Evolutionary conservation across 2,888 invertebrate species (phyloP), one percentile per base, ranked within the genome.

Genomic region (Colostygia pectinataria): DNA sequence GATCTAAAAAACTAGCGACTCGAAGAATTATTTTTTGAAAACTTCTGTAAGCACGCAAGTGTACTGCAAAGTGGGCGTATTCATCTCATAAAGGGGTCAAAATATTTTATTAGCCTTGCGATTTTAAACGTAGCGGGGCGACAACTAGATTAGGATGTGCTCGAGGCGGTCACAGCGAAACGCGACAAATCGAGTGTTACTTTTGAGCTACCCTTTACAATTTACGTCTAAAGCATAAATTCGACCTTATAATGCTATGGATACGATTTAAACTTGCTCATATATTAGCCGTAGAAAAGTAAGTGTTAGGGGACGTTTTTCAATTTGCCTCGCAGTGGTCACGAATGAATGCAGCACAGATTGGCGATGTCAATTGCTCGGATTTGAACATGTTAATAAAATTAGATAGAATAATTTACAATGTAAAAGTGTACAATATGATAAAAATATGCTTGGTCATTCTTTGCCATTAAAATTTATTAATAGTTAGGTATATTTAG

Each of bases 71-170:
- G 76, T 84, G 77, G 87, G 87, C 86, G 88, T 87, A 83, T 88
- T 87, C 84, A 77, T 80, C 83, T 82, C 76, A 80, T 89, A 86
- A 87, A 88, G 81, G 90, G 90, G 87, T 89, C 89, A 89, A 88
- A 89, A 88, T 83, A 89, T 89, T 90, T 89, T 90, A 89, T 89
- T 89, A 90, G 89, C 88, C 88, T 80, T 86, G 83, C 83, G 86
- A 89, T 84, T 88, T 90, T 89, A 90, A 90, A 79, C 77, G 74
- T 83, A 80, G 81, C 78, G 71, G 72, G 81, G 84, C 68, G 81
- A 74, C 81, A 90, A 90, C 85, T 71, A 80, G 85, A 88, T 90
- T 89, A 88, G 68, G 69, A 74, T 71, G 75, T 71, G 75, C 64
- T 55, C 65, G 63, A 68, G 71, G 75, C 76, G 75, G 65, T 58